Evolutionary conservation across 2,888 invertebrate genomes (phyloP).

Genomic region (Nysson spinosus): DNA sequence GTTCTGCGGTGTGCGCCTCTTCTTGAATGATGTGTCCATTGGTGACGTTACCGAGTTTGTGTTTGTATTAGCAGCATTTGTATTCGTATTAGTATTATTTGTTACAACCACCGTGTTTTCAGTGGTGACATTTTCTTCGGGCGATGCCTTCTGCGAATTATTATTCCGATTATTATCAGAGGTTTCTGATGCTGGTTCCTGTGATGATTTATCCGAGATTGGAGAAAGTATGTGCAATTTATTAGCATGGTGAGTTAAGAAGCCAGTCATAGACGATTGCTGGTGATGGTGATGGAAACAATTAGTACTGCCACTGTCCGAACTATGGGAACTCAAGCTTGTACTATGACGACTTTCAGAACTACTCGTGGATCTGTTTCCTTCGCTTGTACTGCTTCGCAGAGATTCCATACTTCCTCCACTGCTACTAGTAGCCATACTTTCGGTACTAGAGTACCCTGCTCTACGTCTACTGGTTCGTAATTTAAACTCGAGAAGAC

Average conservation of each 20-base stretch:
- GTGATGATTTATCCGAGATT: constrained; percentile 93
- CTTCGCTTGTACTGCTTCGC: constrained; percentile 91
- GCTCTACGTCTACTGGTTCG: constrained; percentile 81
- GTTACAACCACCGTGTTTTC: constrained; percentile 68
- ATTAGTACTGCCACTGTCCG: constrained; percentile 85
- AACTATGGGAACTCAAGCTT: constrained; percentile 91
- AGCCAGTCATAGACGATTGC: constrained; percentile 80
- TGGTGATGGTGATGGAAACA: constrained; percentile 79
- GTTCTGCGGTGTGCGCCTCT: constrained; percentile 85
- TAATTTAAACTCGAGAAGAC: constrained; percentile 81
- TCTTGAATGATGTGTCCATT: constrained; percentile 78
- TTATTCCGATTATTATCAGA: constrained; percentile 89
- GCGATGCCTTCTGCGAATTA: constrained; percentile 87
- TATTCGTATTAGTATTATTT: constrained; percentile 78
- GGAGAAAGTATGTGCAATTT: constrained; percentile 92
- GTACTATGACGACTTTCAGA: constrained; percentile 91
- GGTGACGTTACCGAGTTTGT: constrained; percentile 65
- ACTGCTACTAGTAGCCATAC: constrained; percentile 92
- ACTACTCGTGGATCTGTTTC: constrained; percentile 90
- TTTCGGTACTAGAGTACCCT: constrained; percentile 89
- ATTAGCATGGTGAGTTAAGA: constrained; percentile 84
- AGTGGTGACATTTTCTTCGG: constrained; percentile 81
- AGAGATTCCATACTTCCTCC: constrained; percentile 93
- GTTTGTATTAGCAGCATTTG: constrained; percentile 70
- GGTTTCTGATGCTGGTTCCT: constrained; percentile 90